A percentile compares a stretch with the other conserved stretches of the same genome.
These are phyloP conservation scores for Tenualosa thibaudeaui DNA, from an alignment of 2,797 vertebrate genomes.

Conservation along the genomic window DNA sequence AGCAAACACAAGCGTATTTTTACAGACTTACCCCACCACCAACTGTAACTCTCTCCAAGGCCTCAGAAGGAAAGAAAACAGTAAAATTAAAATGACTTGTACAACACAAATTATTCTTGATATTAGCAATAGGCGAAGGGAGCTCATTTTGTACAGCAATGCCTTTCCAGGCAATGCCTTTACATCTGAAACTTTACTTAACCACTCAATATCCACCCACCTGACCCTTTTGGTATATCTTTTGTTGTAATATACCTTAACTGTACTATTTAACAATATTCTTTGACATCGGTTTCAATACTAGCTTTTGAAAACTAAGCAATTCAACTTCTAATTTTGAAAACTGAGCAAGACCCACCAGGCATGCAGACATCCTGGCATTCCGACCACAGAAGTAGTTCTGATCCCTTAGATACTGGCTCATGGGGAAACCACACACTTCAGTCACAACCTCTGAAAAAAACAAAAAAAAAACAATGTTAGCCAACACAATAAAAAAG, in stretches of 20 bases:
- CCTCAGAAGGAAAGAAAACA: constrained; percentile 55
- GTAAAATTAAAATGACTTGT: neutral
- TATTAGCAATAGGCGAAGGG: too few species aligned
- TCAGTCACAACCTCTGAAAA: constrained; percentile 53
- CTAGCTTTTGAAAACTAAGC: too few species aligned
- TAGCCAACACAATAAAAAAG: neutral
- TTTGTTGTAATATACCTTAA: too few species aligned
- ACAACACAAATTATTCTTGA: neutral
- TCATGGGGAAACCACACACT: constrained; percentile 76
- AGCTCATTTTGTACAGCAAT: neutral
- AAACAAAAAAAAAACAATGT: constrained; percentile 22
- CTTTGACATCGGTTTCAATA: too few species aligned
- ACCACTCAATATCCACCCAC: too few species aligned
- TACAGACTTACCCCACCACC: constrained; percentile 72
- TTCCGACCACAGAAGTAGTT: constrained; percentile 77
- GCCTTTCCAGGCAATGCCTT: too few species aligned
- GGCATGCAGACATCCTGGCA: constrained; percentile 81
- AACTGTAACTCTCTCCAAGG: constrained; percentile 72
- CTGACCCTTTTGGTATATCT: too few species aligned
- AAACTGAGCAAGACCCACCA: constrained; percentile 64
- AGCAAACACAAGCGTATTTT: too few species aligned
- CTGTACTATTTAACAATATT: too few species aligned
- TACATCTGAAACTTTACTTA: too few species aligned
- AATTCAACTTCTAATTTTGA: too few species aligned
- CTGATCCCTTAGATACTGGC: constrained; percentile 67